A percentile compares a stretch with the other conserved stretches of the same genome.
phyloP scores from a whole-genome alignment of 2,888 invertebrate genomes.

The Synergus japonicus region DNA sequence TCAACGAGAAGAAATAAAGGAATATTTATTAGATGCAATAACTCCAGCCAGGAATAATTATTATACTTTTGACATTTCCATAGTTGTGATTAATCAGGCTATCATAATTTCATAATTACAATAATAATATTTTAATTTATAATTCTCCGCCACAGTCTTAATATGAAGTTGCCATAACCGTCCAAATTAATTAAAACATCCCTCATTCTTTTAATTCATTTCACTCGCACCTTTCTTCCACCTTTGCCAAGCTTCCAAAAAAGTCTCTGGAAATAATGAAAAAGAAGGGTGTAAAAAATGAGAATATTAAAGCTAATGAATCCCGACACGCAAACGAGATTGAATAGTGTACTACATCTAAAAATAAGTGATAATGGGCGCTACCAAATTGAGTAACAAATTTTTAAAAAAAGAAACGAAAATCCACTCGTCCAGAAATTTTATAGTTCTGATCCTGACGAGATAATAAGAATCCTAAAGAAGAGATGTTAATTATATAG shows the following conservation, averaged over 20 bases:
- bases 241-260: neutral
- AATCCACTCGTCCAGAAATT: neutral
- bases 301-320: neutral
- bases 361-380: neutral
- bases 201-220: neutral
- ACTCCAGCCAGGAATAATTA: too few species aligned
- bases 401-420: neutral
- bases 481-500: too few species aligned
- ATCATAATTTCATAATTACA: too few species aligned
- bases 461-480: too few species aligned
- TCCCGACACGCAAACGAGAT: neutral
- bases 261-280: neutral
- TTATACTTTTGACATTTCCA: too few species aligned
- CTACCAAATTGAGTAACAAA: neutral
- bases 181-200: neutral
- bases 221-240: neutral
- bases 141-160: too few species aligned
- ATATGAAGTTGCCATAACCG: neutral
- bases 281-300: neutral
- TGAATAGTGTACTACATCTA: neutral
- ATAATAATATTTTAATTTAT: too few species aligned
- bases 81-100: too few species aligned
- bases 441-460: too few species aligned
- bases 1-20: neutral
- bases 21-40: too few species aligned